phyloP scores from a whole-genome alignment of 2,888 invertebrate species.

The Philereme transversata region DNA sequence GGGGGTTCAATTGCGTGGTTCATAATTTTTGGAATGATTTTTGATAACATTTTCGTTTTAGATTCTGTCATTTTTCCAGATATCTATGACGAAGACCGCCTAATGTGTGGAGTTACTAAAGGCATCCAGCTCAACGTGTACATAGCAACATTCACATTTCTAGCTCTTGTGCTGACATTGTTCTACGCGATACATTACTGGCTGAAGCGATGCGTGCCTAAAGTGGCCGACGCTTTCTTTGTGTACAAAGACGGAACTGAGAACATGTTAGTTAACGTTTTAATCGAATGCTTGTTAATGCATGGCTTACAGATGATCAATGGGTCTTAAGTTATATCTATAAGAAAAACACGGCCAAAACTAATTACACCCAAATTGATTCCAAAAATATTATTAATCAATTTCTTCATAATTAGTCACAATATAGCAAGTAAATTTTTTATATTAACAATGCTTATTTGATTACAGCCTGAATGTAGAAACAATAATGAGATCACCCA shows the following conservation, averaged over 20 bases:
- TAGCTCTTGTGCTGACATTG: slow-evolving; percentile 61
- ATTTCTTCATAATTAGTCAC: too few species aligned
- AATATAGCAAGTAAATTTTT: too few species aligned
- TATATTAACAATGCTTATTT: neutral
- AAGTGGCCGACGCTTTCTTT: slow-evolving; percentile 75
- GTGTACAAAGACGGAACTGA: slow-evolving; percentile 69
- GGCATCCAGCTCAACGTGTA: slow-evolving; percentile 61
- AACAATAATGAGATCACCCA: slow-evolving; percentile 69
- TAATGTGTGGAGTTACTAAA: slow-evolving; percentile 53
- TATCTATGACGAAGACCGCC: slow-evolving; percentile 73
- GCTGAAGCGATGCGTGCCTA: slow-evolving; percentile 71
- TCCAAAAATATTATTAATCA: too few species aligned
- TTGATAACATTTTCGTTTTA: neutral
- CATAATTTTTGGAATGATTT: too few species aligned
- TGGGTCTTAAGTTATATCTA: too few species aligned
- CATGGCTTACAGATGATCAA: too few species aligned
- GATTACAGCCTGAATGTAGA: slow-evolving; percentile 66
- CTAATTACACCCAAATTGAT: too few species aligned
- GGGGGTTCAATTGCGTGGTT: too few species aligned
- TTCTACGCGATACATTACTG: slow-evolving; percentile 70
- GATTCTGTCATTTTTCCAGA: slow-evolving; percentile 45
- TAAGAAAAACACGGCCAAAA: too few species aligned
- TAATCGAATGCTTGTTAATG: too few species aligned
- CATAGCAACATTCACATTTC: slow-evolving; percentile 64
- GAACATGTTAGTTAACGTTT: slow-evolving; percentile 57